Conservation (phyloP, 2,888 invertebrate genomes). For the Caenorhabditis sp. region DNA sequence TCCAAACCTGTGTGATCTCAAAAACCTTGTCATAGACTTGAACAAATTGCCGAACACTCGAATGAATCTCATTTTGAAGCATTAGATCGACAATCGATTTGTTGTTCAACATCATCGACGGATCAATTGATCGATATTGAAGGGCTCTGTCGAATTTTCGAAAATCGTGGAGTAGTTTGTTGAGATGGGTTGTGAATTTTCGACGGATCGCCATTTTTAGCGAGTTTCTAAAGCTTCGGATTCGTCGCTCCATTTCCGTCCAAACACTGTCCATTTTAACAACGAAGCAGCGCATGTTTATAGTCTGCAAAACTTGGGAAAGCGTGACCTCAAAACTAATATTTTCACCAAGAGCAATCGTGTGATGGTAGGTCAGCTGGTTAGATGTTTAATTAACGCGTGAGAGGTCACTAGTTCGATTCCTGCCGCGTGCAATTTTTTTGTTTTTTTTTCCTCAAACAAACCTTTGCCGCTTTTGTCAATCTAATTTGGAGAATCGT, state of each 20-base stretch:
- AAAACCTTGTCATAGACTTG: conserved; percentile 59
- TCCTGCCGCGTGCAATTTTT: too few species aligned
- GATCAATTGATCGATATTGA: conserved; percentile 63
- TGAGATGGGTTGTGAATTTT: conserved; percentile 30
- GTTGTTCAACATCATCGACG: conserved; percentile 62
- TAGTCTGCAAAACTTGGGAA: not conserved
- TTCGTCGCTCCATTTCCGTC: conserved; percentile 31
- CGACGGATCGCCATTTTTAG: conserved; percentile 34
- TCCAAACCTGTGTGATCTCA: conserved; percentile 52
- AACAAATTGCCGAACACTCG: conserved; percentile 41
- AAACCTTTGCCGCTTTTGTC: conserved; percentile 10
- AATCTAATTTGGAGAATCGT: conserved; percentile 31
- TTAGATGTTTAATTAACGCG: too few species aligned
- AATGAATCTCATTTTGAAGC: conserved; percentile 49
- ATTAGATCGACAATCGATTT: conserved; percentile 53
- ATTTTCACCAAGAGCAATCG: too few species aligned
- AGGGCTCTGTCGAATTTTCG: conserved; percentile 51
- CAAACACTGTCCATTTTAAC: conserved; percentile 25
- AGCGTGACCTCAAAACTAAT: too few species aligned
- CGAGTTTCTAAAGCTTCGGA: conserved; percentile 26
- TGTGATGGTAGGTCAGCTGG: too few species aligned
- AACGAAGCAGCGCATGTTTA: conserved; percentile 29
- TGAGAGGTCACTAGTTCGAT: too few species aligned
- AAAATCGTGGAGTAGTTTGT: conserved; percentile 39
- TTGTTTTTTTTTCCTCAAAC: too few species aligned